phyloP scores from a whole-genome alignment of 2,113 vertebrate species.

The Lycaon pictus region DNA sequence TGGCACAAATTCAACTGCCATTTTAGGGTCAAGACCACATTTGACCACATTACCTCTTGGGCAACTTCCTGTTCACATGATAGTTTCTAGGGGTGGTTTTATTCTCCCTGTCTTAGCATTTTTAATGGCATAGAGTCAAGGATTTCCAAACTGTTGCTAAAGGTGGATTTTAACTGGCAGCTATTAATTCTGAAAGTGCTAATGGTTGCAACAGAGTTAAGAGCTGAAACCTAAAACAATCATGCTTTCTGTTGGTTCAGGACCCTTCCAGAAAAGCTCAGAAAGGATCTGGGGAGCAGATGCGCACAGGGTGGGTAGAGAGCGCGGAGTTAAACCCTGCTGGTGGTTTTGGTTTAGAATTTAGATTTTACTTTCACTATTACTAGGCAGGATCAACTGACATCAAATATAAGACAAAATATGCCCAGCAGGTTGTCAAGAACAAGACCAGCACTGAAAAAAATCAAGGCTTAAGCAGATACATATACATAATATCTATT shows the following conservation, averaged over 20 bases:
- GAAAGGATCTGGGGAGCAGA: constrained; percentile 10
- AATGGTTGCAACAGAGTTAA: constrained; percentile 34
- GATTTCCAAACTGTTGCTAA: constrained; percentile 51
- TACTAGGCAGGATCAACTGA: constrained; percentile 48
- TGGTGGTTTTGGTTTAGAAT: constrained; percentile 57
- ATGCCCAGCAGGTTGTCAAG: neutral
- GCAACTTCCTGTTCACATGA: neutral
- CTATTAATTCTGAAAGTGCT: constrained; percentile 63
- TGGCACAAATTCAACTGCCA: neutral
- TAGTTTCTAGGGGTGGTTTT: constrained; percentile 18
- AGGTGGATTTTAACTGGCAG: constrained; percentile 13
- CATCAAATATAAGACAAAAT: constrained; percentile 30
- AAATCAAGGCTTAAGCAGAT: neutral
- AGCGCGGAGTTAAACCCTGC: neutral
- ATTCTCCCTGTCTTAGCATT: neutral
- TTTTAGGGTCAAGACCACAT: constrained; percentile 42
- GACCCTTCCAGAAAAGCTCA: neutral
- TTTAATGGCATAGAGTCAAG: constrained; percentile 32
- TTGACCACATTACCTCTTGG: neutral
- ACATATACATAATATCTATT: neutral
- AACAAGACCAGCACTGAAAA: neutral
- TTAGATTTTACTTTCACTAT: constrained; percentile 70
- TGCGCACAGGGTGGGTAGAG: neutral
- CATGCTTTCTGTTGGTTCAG: constrained; percentile 33
- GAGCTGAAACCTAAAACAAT: constrained; percentile 53